Percentiles rank a stretch among this genome's conserved stretches.
Conservation (phyloP, 2,888 invertebrate genomes). For the Xanthorhoe spadicearia region DNA sequence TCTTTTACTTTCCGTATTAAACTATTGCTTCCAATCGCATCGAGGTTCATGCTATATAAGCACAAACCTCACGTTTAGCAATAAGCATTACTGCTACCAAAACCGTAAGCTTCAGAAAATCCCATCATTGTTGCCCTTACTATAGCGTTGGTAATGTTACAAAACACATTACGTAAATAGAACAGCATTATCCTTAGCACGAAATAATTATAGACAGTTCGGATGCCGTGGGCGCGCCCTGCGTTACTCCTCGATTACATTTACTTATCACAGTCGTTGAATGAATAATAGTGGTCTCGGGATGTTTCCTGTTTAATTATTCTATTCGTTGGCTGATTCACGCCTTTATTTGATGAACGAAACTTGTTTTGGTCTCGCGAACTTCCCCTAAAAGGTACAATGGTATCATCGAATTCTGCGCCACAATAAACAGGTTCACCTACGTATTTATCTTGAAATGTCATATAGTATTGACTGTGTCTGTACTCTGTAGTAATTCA, state of each 20-base stretch:
- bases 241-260: constrained; percentile 41
- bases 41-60: not conserved
- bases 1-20: not conserved
- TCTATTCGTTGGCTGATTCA: constrained; percentile 2
- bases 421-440: too few relatives aligned
- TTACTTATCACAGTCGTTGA: constrained; percentile 41
- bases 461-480: not conserved
- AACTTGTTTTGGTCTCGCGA: constrained; percentile 1
- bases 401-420: not conserved
- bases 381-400: not conserved
- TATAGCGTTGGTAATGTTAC: constrained; percentile 2
- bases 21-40: not conserved
- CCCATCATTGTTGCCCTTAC: constrained; percentile 15
- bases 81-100: constrained; percentile 10
- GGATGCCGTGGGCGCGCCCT: constrained; percentile 38
- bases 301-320: constrained; percentile 16
- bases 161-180: constrained; percentile 37
- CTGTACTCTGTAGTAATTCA: too few relatives aligned
- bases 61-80: constrained; percentile 10
- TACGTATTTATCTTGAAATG: not conserved
- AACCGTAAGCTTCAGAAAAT: constrained; percentile 11
- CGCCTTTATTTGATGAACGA: constrained; percentile 4
- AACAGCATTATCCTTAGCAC: constrained; percentile 34
- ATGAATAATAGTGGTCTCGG: constrained; percentile 11
- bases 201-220: constrained; percentile 49